Evolutionary conservation across 1,140 invertebrate genomes (phyloP).

Genomic region (Carposina sasakii): DNA sequence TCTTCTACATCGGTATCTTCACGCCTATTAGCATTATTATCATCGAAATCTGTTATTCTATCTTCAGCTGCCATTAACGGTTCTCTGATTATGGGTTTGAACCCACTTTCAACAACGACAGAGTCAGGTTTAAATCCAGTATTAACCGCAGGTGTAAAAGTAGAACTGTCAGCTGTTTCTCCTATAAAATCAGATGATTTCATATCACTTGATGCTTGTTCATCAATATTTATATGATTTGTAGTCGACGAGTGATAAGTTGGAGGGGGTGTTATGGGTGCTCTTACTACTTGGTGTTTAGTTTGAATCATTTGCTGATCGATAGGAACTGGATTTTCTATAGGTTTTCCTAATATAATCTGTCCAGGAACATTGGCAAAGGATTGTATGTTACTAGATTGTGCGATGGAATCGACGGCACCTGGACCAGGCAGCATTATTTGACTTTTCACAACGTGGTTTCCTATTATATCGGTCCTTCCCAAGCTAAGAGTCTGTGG

Average conservation of each 20-base stretch:
- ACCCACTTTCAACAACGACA: conserved; percentile 86
- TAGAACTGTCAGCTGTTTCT: conserved; percentile 48
- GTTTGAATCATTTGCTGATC: conserved; percentile 63
- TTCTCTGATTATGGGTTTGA: conserved; percentile 84
- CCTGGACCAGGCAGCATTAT: conserved; percentile 54
- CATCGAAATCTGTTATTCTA: conserved; percentile 66
- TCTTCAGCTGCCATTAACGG: conserved; percentile 70
- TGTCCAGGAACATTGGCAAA: conserved; percentile 58
- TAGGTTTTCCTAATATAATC: conserved; percentile 68
- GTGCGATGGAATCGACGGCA: conserved; percentile 35
- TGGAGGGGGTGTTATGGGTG: conserved; percentile 28
- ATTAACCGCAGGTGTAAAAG: conserved; percentile 73
- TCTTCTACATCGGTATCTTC: conserved; percentile 71
- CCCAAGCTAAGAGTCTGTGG: conserved; percentile 59
- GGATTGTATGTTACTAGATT: conserved; percentile 43
- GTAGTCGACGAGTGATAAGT: conserved; percentile 31
- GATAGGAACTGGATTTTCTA: conserved; percentile 63
- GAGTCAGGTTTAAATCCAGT: conserved; percentile 86
- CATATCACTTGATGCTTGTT: conserved; percentile 40
- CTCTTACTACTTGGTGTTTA: conserved; percentile 38
- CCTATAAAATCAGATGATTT: conserved; percentile 72
- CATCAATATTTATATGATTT: conserved; percentile 24
- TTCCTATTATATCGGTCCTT: conserved; percentile 64
- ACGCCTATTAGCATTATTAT: conserved; percentile 59
- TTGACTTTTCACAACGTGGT: conserved; percentile 66